These are phyloP conservation scores for Lycopodina hypogea DNA, from an alignment of 37 sponge, comb jelly and placozoan species.

Conservation along the genomic window DNA sequence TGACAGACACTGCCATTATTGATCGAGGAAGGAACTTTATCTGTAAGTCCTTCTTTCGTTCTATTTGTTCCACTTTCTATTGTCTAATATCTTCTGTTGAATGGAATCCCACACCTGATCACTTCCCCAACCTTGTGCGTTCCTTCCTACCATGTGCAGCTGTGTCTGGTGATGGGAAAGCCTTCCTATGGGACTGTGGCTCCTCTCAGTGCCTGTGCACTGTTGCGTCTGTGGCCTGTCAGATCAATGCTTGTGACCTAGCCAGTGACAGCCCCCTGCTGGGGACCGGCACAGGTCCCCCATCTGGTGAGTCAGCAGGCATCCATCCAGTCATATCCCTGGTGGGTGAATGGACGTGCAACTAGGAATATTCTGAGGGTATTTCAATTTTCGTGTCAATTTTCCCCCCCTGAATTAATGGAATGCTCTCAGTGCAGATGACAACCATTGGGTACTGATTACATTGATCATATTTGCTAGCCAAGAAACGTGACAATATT, in stretches of 20 bases:
- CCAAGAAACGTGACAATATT: too few relatives aligned
- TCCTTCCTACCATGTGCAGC: too few relatives aligned
- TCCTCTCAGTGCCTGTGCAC: conserved; percentile 33
- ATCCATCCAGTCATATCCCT: too few relatives aligned
- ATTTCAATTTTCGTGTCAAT: too few relatives aligned
- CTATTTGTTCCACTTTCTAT: neutral
- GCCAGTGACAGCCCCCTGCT: neutral
- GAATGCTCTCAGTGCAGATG: too few relatives aligned
- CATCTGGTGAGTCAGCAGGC: conserved; percentile 14
- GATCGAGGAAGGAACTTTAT: conserved; percentile 68
- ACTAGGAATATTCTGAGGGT: too few relatives aligned
- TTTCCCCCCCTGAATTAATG: too few relatives aligned
- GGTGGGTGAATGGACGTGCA: too few relatives aligned
- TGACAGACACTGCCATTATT: conserved; percentile 54
- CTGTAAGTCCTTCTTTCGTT: conserved; percentile 28
- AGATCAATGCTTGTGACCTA: conserved; percentile 46
- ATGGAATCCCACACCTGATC: neutral
- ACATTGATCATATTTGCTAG: too few relatives aligned
- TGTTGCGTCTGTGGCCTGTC: neutral
- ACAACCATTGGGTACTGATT: too few relatives aligned
- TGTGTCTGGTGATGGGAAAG: conserved; percentile 72
- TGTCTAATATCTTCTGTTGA: neutral
- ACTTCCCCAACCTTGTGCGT: too few relatives aligned
- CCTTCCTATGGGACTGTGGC: conserved; percentile 82
- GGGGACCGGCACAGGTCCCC: neutral